Conservation (phyloP, 2,113 vertebrate species). For the Pithys albifrons region DNA sequence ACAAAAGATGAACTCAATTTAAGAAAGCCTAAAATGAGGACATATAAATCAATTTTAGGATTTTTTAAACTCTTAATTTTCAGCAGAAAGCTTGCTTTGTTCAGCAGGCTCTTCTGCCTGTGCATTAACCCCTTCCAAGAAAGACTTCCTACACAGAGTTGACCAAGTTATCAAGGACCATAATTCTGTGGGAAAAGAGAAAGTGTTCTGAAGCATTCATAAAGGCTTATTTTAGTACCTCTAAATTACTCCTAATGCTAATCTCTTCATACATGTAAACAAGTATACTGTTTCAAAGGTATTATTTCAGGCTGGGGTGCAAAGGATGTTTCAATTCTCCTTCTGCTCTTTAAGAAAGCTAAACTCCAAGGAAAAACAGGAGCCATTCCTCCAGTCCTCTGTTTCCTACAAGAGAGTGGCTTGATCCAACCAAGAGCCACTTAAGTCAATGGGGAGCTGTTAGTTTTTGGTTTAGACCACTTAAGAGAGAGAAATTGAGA, state of each 20-base stretch:
- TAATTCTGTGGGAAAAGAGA: background rate
- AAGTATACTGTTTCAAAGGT: background rate
- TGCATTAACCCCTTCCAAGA: background rate
- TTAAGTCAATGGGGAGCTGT: background rate
- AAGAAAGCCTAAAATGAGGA: background rate
- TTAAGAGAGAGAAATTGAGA: conserved; percentile 18
- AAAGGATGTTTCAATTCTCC: background rate
- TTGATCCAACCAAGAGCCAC: background rate
- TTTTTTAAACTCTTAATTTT: background rate
- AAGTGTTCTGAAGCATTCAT: background rate
- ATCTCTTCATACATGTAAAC: background rate
- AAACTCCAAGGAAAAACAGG: background rate
- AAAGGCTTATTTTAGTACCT: background rate
- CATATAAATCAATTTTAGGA: background rate
- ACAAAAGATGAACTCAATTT: background rate
- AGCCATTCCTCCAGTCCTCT: background rate
- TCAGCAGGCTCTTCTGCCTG: background rate
- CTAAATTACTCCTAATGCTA: background rate
- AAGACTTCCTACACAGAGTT: background rate
- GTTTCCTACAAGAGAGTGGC: background rate
- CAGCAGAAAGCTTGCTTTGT: background rate
- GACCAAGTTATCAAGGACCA: background rate
- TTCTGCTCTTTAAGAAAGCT: background rate
- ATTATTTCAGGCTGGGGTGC: background rate
- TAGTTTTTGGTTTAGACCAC: background rate